A percentile compares a stretch with the other conserved stretches of the same genome.
These are phyloP conservation scores for Hippocampus mohnikei DNA, from an alignment of 2,113 vertebrate genomes.

Conservation along the genomic window DNA sequence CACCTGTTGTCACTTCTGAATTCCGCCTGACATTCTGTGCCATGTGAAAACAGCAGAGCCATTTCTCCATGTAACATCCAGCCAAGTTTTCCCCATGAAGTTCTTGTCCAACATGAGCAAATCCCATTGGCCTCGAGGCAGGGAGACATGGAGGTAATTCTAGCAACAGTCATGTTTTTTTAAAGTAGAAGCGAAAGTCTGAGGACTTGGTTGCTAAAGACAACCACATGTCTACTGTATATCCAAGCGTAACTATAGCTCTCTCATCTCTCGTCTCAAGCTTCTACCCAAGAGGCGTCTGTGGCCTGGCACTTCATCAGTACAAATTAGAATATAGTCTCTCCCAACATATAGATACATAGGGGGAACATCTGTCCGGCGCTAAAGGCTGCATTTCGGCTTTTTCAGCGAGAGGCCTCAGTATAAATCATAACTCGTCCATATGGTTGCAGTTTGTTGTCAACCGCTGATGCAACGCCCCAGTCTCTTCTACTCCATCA, in stretches of 20 bases:
- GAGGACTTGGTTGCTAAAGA: constrained; percentile 69
- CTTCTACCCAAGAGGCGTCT: constrained; percentile 77
- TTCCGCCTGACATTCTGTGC: constrained; percentile 13
- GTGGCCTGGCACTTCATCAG: constrained; percentile 77
- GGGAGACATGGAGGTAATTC: constrained; percentile 33
- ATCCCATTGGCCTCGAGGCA: constrained; percentile 55
- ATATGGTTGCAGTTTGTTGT: constrained; percentile 27
- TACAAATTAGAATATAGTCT: constrained; percentile 65
- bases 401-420: constrained; percentile 49
- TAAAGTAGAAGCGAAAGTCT: constrained; percentile 28
- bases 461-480: constrained; percentile 33
- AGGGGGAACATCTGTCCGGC: constrained; percentile 35
- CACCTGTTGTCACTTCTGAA: constrained; percentile 36
- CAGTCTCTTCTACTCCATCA: constrained; percentile 50
- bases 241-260: constrained; percentile 64
- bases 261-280: constrained; percentile 61
- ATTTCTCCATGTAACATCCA: constrained; percentile 24
- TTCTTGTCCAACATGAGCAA: constrained; percentile 54
- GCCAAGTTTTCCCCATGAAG: constrained; percentile 28
- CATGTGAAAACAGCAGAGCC: constrained; percentile 23
- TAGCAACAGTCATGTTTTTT: constrained; percentile 34
- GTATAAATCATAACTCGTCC: constrained; percentile 61
- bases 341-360: constrained; percentile 61
- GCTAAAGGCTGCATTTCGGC: constrained; percentile 38
- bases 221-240: constrained; percentile 75